Evolutionary conservation across 2,888 invertebrate genomes (phyloP), one percentile per base, ranked within the genome.

Genomic region (Nasonovia ribisnigri): DNA sequence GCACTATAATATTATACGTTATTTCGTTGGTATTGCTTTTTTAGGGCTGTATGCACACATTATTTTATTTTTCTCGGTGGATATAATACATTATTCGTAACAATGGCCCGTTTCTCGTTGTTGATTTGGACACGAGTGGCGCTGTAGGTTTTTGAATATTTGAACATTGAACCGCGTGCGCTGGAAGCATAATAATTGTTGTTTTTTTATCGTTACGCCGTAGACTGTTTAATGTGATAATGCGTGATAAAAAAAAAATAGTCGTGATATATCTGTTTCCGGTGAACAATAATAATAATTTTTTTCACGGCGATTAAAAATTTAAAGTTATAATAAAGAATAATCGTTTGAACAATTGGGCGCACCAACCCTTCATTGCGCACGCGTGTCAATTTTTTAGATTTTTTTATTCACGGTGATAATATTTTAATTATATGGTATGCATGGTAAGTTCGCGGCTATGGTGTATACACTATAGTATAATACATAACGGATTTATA

Each of bases 81-180:
- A n/a, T 90, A 67, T 77, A 36, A 36, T 36, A 36, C 77, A 36
- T 77, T 77, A 77, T 77, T 1, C 36, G 20, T 77, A 36, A 77
- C 77, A 90, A 90, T n/a, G 67, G 36, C 46, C 67, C 24, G 24
- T 90, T 89, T 29, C 20, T 46, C 10, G 90, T 48, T 90, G 46
- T 77, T 90, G n/a, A 48, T 90, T 90, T 90, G 67, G 24, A 67
- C n/a, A 46, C n/a, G 48, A 48, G 46, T 48, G 90, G n/a, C 67
- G n/a, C 36, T 67, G 46, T 90, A n/a, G 67, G 60, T 43, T 90
- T 90, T 90, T 46, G n/a, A 90, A 90, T 57, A 57, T 67, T 90
- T 67, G n/a, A 90, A 67, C 46, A 67, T 90, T 48, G 46, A 67
- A 90, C 89, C 3, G 67, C 3, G 77, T 89, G 60, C 57, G 48